Evolutionary conservation across 2,888 invertebrate genomes (phyloP).

Genomic region (Zonitis immaculata): DNA sequence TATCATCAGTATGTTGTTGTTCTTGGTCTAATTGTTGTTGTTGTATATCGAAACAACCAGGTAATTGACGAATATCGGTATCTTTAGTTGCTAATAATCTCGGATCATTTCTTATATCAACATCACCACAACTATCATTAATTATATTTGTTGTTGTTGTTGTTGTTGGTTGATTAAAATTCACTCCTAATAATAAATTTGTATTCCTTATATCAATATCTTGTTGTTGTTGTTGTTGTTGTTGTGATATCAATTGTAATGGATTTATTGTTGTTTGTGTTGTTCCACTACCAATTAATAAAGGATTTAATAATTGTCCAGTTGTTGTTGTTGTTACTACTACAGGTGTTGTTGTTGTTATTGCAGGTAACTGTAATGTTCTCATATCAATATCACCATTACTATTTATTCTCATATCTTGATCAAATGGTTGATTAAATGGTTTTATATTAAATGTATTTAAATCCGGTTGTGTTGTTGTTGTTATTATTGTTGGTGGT

Average conservation of each 20-base stretch:
- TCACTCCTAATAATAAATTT: neutral
- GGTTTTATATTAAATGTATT: slow-evolving; percentile 31
- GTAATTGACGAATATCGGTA: slow-evolving; percentile 48
- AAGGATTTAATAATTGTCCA: neutral
- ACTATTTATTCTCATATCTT: slow-evolving; percentile 47
- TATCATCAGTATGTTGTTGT: neutral
- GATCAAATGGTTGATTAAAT: slow-evolving; percentile 41
- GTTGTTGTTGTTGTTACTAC: neutral
- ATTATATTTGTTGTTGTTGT: neutral
- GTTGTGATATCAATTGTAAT: neutral
- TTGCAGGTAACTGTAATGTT: slow-evolving; percentile 33
- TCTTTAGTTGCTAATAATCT: slow-evolving; percentile 40
- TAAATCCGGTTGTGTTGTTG: slow-evolving; percentile 17
- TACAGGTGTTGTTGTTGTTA: neutral
- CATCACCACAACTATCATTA: slow-evolving; percentile 45
- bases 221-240: neutral
- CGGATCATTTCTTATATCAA: slow-evolving; percentile 45
- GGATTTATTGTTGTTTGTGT: neutral
- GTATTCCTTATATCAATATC: neutral
- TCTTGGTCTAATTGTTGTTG: neutral
- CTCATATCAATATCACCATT: slow-evolving; percentile 50
- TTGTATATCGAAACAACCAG: slow-evolving; percentile 23
- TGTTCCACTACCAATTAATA: too few species aligned
- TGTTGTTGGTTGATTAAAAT: neutral
- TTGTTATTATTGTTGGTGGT: slow-evolving; percentile 23